phyloP scores from a whole-genome alignment of 2,797 vertebrate species.

The Champsocephalus gunnari region DNA sequence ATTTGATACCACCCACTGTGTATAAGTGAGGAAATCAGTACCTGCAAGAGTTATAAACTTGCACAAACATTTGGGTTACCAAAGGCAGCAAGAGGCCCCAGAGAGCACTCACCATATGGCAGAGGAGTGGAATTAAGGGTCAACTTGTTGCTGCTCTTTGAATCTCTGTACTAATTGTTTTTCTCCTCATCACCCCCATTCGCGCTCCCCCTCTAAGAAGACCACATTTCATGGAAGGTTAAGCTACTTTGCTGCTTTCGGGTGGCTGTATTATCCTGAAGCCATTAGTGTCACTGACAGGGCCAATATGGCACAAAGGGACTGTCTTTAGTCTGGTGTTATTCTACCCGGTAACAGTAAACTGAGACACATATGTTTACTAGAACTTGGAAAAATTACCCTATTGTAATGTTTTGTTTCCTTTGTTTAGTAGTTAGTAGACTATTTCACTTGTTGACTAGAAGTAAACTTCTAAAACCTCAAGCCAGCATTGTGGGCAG shows the following conservation, averaged over 20 bases:
- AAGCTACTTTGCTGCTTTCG: constrained; percentile 81
- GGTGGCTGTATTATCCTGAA: constrained; percentile 53
- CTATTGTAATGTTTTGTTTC: not conserved
- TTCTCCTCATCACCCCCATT: constrained; percentile 67
- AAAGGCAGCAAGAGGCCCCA: constrained; percentile 66
- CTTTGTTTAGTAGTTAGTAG: not conserved
- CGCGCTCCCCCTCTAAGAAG: constrained; percentile 62
- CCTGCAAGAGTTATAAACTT: constrained; percentile 52
- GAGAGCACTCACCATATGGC: constrained; percentile 84
- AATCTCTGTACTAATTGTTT: constrained; percentile 82
- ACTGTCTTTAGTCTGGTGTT: not conserved
- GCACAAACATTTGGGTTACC: constrained; percentile 65
- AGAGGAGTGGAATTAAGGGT: constrained; percentile 65
- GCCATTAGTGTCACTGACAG: constrained; percentile 50
- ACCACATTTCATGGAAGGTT: constrained; percentile 71
- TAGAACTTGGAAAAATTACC: not conserved
- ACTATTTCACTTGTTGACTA: not conserved
- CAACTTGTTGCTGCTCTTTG: constrained; percentile 72
- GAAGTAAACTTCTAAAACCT: not conserved
- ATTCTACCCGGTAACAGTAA: not conserved
- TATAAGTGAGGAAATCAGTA: constrained; percentile 55
- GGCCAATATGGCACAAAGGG: constrained; percentile 41
- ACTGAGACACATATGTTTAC: not conserved
- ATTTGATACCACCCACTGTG: constrained; percentile 35
- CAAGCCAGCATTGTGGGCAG: not conserved